Percentiles rank a stretch among this genome's conserved stretches.
Evolutionary conservation across 2,888 invertebrate species (phyloP).

Genomic region (Chaetoderma sp.): DNA sequence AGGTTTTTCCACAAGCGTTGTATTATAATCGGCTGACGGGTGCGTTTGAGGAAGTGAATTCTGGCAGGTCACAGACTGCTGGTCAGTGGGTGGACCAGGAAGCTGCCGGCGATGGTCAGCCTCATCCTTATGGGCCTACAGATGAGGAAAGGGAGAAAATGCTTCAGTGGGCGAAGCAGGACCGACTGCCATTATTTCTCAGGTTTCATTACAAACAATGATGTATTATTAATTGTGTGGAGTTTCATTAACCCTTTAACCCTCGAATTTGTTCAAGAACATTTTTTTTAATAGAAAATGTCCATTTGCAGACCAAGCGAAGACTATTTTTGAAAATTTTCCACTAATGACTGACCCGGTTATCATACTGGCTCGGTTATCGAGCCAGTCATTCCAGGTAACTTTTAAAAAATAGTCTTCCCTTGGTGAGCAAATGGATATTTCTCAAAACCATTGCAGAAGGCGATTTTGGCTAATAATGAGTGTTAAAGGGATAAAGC

Average conservation of each 20-base stretch:
- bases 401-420: too few species aligned
- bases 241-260: too few species aligned
- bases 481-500: not conserved
- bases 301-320: too few species aligned
- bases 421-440: too few species aligned
- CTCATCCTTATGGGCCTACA: slow-evolving; percentile 62
- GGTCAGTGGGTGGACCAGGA: slow-evolving; percentile 21
- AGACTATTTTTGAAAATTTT: too few species aligned
- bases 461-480: too few species aligned
- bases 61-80: not conserved
- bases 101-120: slow-evolving; percentile 15
- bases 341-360: not conserved
- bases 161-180: slow-evolving; percentile 66
- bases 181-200: slow-evolving; percentile 65
- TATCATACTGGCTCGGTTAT: too few species aligned
- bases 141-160: slow-evolving; percentile 64
- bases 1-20: slow-evolving; percentile 68
- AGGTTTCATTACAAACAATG: slow-evolving; percentile 45
- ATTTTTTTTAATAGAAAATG: too few species aligned
- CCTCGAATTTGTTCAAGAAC: too few species aligned
- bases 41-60: slow-evolving; percentile 58
- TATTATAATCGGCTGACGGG: slow-evolving; percentile 67
- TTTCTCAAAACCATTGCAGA: too few species aligned
- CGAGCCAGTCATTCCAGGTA: too few species aligned
- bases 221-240: not conserved